A percentile compares a stretch with the other conserved stretches of the same genome.
phyloP scores from a whole-genome alignment of 53 echinoderm and acorn worm species.

The Patiria pectinifera region DNA sequence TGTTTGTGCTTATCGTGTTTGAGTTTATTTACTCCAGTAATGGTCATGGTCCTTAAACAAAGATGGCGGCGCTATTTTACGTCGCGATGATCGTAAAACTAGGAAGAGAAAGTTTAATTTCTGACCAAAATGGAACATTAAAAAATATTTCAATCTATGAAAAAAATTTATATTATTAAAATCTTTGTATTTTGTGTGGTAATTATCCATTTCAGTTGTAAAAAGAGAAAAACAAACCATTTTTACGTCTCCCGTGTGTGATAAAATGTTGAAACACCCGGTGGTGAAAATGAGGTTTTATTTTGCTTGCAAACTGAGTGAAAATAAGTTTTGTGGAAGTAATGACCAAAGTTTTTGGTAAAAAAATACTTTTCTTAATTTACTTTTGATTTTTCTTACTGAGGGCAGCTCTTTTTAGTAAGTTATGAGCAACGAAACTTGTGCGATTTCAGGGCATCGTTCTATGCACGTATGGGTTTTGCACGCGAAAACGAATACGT shows the following conservation, averaged over 20 bases:
- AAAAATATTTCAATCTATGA: background rate
- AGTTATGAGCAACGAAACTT: background rate
- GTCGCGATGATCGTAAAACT: background rate
- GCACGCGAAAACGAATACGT: too few relatives aligned
- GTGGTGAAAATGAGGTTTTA: background rate
- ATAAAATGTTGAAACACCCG: background rate
- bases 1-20: background rate
- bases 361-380: background rate
- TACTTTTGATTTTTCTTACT: background rate
- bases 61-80: background rate
- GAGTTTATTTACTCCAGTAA: background rate
- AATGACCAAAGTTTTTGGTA: background rate
- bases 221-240: background rate
- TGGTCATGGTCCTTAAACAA: background rate
- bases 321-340: background rate
- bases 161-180: background rate
- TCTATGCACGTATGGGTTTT: background rate
- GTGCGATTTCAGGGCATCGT: background rate
- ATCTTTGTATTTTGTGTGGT: background rate
- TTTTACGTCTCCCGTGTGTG: background rate
- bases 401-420: background rate
- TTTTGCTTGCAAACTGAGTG: slow-evolving; percentile 1
- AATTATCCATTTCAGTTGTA: background rate
- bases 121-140: background rate
- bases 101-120: background rate